phyloP scores from a whole-genome alignment of 2,113 vertebrate genomes.

The Megaptera novaeangliae region DNA sequence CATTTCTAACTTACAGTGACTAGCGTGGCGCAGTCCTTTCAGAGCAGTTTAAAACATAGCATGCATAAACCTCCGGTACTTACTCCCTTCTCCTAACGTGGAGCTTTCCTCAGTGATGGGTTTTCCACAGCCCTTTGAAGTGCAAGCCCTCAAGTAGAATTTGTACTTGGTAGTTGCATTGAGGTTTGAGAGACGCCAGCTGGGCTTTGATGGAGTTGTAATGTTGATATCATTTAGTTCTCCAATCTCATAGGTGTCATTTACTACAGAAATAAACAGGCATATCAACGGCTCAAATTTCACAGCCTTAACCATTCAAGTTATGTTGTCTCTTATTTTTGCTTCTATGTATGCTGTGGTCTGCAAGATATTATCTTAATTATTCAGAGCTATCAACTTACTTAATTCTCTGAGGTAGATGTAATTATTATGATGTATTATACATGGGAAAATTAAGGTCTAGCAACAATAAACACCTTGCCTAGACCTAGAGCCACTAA shows the following conservation, averaged over 20 bases:
- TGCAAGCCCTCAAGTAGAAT: slow-evolving; percentile 92
- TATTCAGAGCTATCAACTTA: not conserved
- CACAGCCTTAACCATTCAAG: not conserved
- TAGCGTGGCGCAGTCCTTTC: accelerated
- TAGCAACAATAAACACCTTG: not conserved
- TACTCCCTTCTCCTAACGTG: slow-evolving; percentile 89
- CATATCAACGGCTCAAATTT: not conserved
- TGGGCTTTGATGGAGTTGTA: slow-evolving; percentile 80
- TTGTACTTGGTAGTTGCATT: slow-evolving; percentile 91
- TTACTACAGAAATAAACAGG: slow-evolving; percentile 83
- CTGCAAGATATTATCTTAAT: not conserved
- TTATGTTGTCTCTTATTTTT: not conserved
- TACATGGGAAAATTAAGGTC: not conserved
- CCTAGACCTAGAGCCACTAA: not conserved
- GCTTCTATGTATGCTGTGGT: not conserved
- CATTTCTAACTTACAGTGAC: not conserved
- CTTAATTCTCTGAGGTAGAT: not conserved
- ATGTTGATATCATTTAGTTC: slow-evolving; percentile 84
- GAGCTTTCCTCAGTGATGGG: slow-evolving; percentile 87
- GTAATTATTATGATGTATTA: not conserved
- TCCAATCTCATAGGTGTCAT: slow-evolving; percentile 89
- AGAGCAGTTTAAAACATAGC: not conserved
- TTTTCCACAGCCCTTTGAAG: slow-evolving; percentile 89
- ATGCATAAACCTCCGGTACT: slow-evolving; percentile 64
- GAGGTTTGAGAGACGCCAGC: slow-evolving; percentile 86